A percentile compares a stretch with the other conserved stretches of the same genome.
phyloP scores from a whole-genome alignment of 2,888 invertebrate species.

The Cerastis rubricosa region DNA sequence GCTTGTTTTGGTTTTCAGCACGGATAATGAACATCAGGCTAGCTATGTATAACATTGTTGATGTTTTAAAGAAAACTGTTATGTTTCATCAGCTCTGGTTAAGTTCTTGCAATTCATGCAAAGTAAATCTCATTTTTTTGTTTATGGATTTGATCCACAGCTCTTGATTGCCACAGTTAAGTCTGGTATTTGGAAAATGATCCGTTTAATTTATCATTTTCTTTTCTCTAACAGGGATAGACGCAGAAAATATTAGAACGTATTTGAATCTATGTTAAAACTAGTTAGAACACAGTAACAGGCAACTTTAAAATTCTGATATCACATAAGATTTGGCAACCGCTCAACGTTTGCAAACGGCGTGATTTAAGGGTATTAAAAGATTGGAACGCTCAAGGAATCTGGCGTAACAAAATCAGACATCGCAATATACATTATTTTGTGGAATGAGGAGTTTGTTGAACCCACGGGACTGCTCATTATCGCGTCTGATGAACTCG shows the following conservation, averaged over 20 bases:
- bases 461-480: slow-evolving; percentile 89
- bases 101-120: not conserved
- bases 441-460: slow-evolving; percentile 87
- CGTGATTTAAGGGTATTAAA: slow-evolving; percentile 73
- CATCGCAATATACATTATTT: slow-evolving; percentile 81
- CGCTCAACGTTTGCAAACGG: slow-evolving; percentile 73
- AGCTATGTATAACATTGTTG: not conserved
- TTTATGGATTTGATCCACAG: not conserved
- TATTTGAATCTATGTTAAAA: slow-evolving; percentile 3
- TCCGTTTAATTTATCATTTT: not conserved
- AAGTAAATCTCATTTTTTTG: not conserved
- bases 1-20: not conserved
- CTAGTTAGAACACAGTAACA: slow-evolving; percentile 15
- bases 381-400: slow-evolving; percentile 73
- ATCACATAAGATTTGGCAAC: slow-evolving; percentile 73
- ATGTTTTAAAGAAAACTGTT: slow-evolving; percentile 1
- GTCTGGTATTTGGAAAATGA: not conserved
- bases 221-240: not conserved
- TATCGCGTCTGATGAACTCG: slow-evolving; percentile 89
- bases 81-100: not conserved
- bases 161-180: not conserved
- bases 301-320: slow-evolving; percentile 22
- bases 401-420: slow-evolving; percentile 78
- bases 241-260: not conserved
- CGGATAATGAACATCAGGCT: not conserved